Conservation (phyloP, 2,888 invertebrate species). For the Anorthoa munda region DNA sequence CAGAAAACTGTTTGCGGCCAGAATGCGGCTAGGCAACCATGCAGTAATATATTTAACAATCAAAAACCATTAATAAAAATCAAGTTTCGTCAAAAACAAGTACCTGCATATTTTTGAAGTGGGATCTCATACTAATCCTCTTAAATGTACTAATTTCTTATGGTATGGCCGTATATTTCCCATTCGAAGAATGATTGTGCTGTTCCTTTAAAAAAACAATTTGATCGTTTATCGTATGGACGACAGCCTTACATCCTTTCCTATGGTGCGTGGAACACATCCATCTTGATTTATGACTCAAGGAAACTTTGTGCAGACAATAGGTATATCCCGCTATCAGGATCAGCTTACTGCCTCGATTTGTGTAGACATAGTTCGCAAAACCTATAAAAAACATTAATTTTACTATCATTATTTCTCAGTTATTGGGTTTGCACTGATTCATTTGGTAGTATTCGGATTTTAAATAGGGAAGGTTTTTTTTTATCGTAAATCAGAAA, state of each 20-base stretch:
- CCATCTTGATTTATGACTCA: slow-evolving; percentile 23
- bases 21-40: too few relatives aligned
- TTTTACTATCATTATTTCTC: background rate
- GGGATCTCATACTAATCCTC: too few relatives aligned
- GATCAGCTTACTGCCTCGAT: slow-evolving; percentile 32
- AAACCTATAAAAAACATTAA: background rate
- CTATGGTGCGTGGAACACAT: slow-evolving; percentile 44
- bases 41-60: too few relatives aligned
- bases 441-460: too few relatives aligned
- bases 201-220: slow-evolving; percentile 17
- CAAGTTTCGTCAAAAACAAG: too few relatives aligned
- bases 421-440: background rate
- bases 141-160: background rate
- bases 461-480: too few relatives aligned
- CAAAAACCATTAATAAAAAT: too few relatives aligned
- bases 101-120: too few relatives aligned
- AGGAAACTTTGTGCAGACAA: slow-evolving; percentile 15
- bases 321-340: slow-evolving; percentile 40
- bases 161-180: background rate
- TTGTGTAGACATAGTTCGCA: slow-evolving; percentile 35
- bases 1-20: too few relatives aligned
- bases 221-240: slow-evolving; percentile 35
- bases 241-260: slow-evolving; percentile 37
- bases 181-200: slow-evolving; percentile 30
- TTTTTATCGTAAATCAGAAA: too few relatives aligned